Conservation (phyloP, 1,140 invertebrate species). For the Pomacea maculata region DNA sequence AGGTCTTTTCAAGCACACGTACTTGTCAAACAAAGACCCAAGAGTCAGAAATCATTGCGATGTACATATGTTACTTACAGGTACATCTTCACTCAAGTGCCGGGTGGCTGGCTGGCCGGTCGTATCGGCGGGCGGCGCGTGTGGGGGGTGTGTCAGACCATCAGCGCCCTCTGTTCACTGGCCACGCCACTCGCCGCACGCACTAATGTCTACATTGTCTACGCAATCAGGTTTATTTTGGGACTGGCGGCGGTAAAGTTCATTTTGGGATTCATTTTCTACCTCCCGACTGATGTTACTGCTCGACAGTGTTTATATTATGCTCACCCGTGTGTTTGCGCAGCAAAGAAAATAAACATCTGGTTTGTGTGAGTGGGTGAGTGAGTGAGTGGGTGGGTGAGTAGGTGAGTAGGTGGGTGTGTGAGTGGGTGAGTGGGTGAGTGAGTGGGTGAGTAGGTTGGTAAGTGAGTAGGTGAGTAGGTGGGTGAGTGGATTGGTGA, state of each 20-base stretch:
- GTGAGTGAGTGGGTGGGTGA: too few relatives aligned
- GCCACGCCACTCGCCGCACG: slow-evolving; percentile 43
- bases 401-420: too few relatives aligned
- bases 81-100: slow-evolving; percentile 33
- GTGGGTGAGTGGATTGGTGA: too few relatives aligned
- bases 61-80: not conserved
- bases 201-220: slow-evolving; percentile 35
- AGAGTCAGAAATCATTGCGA: not conserved
- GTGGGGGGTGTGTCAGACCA: slow-evolving; percentile 35
- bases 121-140: slow-evolving; percentile 60
- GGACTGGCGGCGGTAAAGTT: slow-evolving; percentile 48
- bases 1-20: not conserved
- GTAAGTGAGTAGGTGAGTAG: too few relatives aligned
- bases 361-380: too few relatives aligned
- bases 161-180: slow-evolving; percentile 39
- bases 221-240: slow-evolving; percentile 38
- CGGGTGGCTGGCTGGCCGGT: slow-evolving; percentile 69
- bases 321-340: too few relatives aligned
- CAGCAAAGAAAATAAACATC: too few relatives aligned
- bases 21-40: not conserved
- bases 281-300: too few relatives aligned
- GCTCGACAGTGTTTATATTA: too few relatives aligned
- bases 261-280: too few relatives aligned
- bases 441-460: too few relatives aligned
- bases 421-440: too few relatives aligned